Evolutionary conservation across 2,888 invertebrate genomes (phyloP), one percentile per base, ranked within the genome.

Genomic region (Drosophila fulvimacula): DNA sequence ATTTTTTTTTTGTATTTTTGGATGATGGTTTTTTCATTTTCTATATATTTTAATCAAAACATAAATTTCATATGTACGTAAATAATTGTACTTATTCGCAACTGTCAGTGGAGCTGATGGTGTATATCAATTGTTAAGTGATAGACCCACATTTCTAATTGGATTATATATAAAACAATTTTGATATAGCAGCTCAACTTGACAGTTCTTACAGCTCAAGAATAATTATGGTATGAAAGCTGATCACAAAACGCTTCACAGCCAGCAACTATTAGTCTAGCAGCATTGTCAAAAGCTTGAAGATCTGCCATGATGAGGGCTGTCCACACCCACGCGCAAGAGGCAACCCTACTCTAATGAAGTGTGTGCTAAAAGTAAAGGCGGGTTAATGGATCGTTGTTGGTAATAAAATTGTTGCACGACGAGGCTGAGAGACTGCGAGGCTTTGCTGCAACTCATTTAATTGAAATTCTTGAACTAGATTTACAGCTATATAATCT

Each of bases 401-500:
- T 41, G 2, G 10, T 32, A 19, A 32, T 30, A 21, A 41, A 41
- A 15, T 48, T 17, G 48, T 7, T 17, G 48, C 48, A 48, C 48
- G 48, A 48, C 11, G 5, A 1, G 21, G 21, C 13, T 21, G 21
- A 15, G 42, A 21, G 21, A 3, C 42, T 42, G 42, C 21, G 21
- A 42, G n/a, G 19, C 44, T 34, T 30, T 17, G 27, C 38, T 17
- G 52, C 27, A 39, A n/a, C 15, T 55, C 24, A 46, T 17, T 49
- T 57, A 60, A 67, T 76, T 73, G 73, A 76, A 76, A 76, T 73
- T 76, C 73, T 76, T 76, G 64, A 69, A 61, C 77, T 56, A 59
- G 58, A 59, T 73, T 61, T 48, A 36, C 69, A 51, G 62, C 61
- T 53, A 42, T 68, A 42, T 63, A 69, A 76, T 55, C 52, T 46